Base-by-base conservation (phyloP, 2,888 invertebrate genomes). In the Caenorhabditis sp. region DNA sequence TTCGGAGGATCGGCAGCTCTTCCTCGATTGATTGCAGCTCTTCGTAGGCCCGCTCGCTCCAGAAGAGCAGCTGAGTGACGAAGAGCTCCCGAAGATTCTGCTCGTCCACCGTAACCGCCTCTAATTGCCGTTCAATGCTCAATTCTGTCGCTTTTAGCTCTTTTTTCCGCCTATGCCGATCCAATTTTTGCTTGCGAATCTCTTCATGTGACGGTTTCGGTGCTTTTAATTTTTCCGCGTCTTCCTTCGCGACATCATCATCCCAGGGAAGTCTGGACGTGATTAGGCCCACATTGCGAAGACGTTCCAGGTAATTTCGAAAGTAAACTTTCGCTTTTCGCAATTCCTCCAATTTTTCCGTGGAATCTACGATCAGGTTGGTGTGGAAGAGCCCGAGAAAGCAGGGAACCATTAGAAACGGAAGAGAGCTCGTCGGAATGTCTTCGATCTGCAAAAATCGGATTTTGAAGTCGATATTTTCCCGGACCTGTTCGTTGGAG, bases 21-120 rank as follows among this genome's bases (percentile, higher is more conserved):
- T 82, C 82, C 9, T 85, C 86, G 53, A 86, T 83, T 2, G 79
- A 74, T 13, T 84, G 76, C 32, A 87, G 56, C 50, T 84, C 83
- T 41, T 80, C 78, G 22, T 85, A 55, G 0, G 83, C 68, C 8
- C 82, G 78, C 35, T 82, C 62, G 1, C 78, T 73, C 83, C 83
- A 86, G 26, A 80, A 81, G 13, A 81, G 77, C 8, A 86, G 70
- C 30, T 83, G 83, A 0, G 76, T 79, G 26, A 87, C 15, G 26
- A 82, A 71, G 7, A 85, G 35, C 4, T 85, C 83, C 24, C 87
- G 68, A 78, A 68, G n/a, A n/a, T 37, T 63, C 11, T 50, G 56
- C 39, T 83, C 81, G 32, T 82, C 79, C 20, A 77, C 66, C 1
- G 62, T 22, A 13, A 70, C 71, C 3, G 77, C 62, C 50, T 70